Conservation (phyloP, 2,797 vertebrate genomes). For the Anguilla obscura region DNA sequence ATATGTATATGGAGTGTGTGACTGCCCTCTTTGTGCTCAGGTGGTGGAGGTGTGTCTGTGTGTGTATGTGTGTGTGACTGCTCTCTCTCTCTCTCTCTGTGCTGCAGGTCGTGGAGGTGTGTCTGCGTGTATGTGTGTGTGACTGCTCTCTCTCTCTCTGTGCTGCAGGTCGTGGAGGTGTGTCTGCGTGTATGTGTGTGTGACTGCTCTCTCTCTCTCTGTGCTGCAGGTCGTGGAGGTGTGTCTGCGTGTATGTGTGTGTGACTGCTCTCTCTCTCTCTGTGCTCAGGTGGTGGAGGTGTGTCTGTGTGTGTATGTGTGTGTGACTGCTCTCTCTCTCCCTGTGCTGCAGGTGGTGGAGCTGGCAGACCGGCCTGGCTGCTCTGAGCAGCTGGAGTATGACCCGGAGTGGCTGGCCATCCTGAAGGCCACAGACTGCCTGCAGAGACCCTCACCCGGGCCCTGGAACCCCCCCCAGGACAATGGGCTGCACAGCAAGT, state of each 20-base stretch:
- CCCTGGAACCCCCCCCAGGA: slow-evolving; percentile 90
- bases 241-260: too few species aligned
- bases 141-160: too few species aligned
- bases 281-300: neutral
- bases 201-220: too few species aligned
- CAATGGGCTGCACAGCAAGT: slow-evolving; percentile 87
- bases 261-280: too few species aligned
- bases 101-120: slow-evolving; percentile 81
- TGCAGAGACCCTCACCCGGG: slow-evolving; percentile 76
- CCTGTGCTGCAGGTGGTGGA: slow-evolving; percentile 81
- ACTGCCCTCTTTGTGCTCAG: too few species aligned
- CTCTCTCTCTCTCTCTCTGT: neutral
- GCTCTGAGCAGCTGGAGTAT: slow-evolving; percentile 83
- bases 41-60: neutral
- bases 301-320: neutral
- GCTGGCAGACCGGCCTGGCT: slow-evolving; percentile 80
- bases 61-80: too few species aligned
- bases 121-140: neutral
- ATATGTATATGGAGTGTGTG: too few species aligned
- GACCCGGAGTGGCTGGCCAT: slow-evolving; percentile 94
- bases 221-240: neutral
- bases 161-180: neutral
- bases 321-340: neutral
- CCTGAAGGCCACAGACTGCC: slow-evolving; percentile 83
- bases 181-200: too few species aligned